Evolutionary conservation across 2,113 vertebrate genomes (phyloP), one percentile per base, ranked within the genome.

Genomic region (Rhinolophus sinicus): DNA sequence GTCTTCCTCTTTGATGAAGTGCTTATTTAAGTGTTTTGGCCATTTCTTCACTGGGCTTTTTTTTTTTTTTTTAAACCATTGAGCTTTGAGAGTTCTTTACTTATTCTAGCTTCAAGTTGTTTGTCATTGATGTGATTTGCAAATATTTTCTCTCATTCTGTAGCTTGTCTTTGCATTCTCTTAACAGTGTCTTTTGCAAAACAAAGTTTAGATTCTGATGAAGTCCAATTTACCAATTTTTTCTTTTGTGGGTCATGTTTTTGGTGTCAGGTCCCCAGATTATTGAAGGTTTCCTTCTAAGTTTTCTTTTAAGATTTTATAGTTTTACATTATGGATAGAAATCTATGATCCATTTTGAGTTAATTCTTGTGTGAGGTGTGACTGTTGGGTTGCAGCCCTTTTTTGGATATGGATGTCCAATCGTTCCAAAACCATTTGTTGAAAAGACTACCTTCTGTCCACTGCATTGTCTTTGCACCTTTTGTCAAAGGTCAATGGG

Each of bases 341-440:
- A 38, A 65, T 11, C 18, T 10, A 6, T 33, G 35, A 12, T 9
- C 14, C 6, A 16, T 33, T 58, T 38, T 15, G 58, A 76, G 26
- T 58, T 56, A 1, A 64, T 14, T 82, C 88, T 16, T 58, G 13
- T 10, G 19, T 58, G 22, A 80, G 19, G 6, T 81, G 16, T 22
- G 13, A 19, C 44, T 30, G 9, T 22, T 26, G 60, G 47, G 6
- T 52, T 47, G 21, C 58, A 60, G 10, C 16, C 26, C 8, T 56
- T 19, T 0, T 50, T 5, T 11, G 19, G 18, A 8, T 11, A 18
- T 1, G 4, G 9, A 5, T 56, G 15, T 62, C 30, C 30, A 15
- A 0, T 15, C n/a, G 5, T 62, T n/a, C 65, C 26, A 54, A 3
- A 4, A 13, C 3, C 44, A 21, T 13, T 56, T 75, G 65, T 24